Base-by-base conservation (phyloP, 2,113 vertebrate genomes). In the Spilogale gracilis region DNA sequence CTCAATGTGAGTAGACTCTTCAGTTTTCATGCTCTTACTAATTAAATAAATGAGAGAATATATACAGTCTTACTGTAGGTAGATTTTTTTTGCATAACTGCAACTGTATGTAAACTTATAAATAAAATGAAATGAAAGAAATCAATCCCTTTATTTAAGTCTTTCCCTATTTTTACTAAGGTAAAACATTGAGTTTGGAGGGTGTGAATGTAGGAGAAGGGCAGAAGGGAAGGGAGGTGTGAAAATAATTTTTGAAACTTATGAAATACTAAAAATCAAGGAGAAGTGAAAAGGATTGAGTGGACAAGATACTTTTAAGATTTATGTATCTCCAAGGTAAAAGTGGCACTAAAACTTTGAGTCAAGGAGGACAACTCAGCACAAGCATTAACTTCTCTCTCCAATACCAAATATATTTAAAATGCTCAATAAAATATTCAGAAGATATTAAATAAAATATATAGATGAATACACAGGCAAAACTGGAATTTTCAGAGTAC, bases 131-230 rank as follows among this genome's bases (percentile, higher is more conserved):
- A 93, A 30, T 93, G 20, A 91, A 95, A 56, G 8, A 67, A 65
- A 88, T 84, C 20, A n/a, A 16, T 13, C 2, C 11, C 61, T 93
- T 88, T 73, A 6, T 74, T 60, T 87, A 65, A 95, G 67, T 52
- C 38, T 80, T 83, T 91, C 38, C 17, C 14, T 63, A 43, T 80
- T 94, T 76, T 3, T 3, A 18, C 23, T 67, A 65, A 86, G 16
- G 56, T 97, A 90, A 96, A 97, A 90, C 25, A 84, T 87, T 83
- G 61, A 80, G 12, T 56, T 87, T 32, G n/a, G 76, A 95, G 81
- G 23, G 60, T 73, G 27, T 93, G 13, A 92, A 74, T 93, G 13
- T 27, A 79, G 54, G 11, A 89, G 17, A 58, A 89, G 61, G 56
- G 8, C 20, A 95, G 82, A 86, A n/a, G 23, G 12, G 17, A 89